Conservation (phyloP, 2,888 invertebrate genomes). For the Chrysotoxum bicinctum region DNA sequence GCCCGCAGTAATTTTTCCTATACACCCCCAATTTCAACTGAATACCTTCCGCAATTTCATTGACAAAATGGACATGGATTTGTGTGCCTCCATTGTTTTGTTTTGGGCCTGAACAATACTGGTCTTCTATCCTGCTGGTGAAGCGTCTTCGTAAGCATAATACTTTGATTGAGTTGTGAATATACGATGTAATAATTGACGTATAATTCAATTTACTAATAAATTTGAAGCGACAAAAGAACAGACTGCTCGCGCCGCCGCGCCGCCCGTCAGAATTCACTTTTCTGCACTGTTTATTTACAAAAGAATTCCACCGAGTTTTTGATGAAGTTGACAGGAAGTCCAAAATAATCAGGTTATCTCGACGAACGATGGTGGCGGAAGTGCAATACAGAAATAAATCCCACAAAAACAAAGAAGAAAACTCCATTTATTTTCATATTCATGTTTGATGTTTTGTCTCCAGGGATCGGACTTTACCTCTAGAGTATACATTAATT, state of each 20-base stretch:
- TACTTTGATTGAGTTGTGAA: neutral
- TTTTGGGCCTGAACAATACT: too few species aligned
- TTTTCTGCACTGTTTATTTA: conserved; percentile 59
- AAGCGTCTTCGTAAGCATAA: neutral
- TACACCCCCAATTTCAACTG: too few species aligned
- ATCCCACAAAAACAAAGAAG: neutral
- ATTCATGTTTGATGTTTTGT: neutral
- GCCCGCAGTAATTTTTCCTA: too few species aligned
- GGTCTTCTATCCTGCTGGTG: too few species aligned
- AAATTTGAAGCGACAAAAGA: conserved; percentile 47
- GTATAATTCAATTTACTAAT: conserved; percentile 45
- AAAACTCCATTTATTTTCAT: neutral
- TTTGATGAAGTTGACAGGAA: conserved; percentile 33
- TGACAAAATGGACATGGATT: too few species aligned
- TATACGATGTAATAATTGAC: neutral
- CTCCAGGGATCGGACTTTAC: neutral
- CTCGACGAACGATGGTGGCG: neutral
- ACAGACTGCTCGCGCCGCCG: conserved; percentile 21
- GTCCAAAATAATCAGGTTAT: conserved; percentile 41
- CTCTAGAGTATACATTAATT: neutral
- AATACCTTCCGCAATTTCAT: too few species aligned
- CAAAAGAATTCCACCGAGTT: conserved; percentile 58
- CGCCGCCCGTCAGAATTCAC: conserved; percentile 53
- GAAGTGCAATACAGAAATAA: neutral
- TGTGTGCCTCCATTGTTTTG: too few species aligned